Evolutionary conservation across 2,888 invertebrate genomes (phyloP), one percentile per base, ranked within the genome.

Genomic region (Tribolium freemani): DNA sequence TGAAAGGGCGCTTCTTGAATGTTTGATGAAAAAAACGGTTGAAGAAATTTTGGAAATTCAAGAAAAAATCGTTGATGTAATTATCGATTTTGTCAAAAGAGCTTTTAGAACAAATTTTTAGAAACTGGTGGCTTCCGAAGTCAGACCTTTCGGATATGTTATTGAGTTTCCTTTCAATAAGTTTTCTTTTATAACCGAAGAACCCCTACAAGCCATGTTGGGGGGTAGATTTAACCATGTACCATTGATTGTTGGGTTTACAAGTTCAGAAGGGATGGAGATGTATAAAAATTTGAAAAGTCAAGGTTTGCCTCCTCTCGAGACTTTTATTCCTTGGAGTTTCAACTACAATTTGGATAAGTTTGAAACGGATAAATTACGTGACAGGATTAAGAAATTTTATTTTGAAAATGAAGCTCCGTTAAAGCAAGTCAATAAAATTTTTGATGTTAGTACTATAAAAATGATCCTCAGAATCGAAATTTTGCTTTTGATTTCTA

Each of bases 201-300:
- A 80, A 57, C 83, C 83, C 0, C 48, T 79, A 4, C 64, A 79
- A n/a, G 70, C 81, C 38, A 77, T 82, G 5, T 53, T 26, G n/a
- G 72, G 76, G 8, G 81, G 80, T 46, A 71, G 73, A 9, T 81
- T 78, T 61, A 77, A 76, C 51, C 76, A 80, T 46, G 79, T 83
- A 5, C 83, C 83, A 3, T 54, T 83, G 3, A 75, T 83, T 61
- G 74, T 80, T n/a, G 83, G 83, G 0, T 80, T 64, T 61, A 81
- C 78, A 5, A 74, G 77, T 31, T 75, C 74, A 50, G 83, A 83
- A 77, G 83, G 82, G 38, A 77, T 82, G 72, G 76, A 76, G 46
- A 69, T 76, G 3, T 48, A 66, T 8, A 31, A 16, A 6, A 64
- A 31, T 13, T 44, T 38, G 8, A 73, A 64, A 56, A 69, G 58